Evolutionary conservation across 2,113 vertebrate genomes (phyloP), one percentile per base, ranked within the genome.

Genomic region (Cottus gobio): DNA sequence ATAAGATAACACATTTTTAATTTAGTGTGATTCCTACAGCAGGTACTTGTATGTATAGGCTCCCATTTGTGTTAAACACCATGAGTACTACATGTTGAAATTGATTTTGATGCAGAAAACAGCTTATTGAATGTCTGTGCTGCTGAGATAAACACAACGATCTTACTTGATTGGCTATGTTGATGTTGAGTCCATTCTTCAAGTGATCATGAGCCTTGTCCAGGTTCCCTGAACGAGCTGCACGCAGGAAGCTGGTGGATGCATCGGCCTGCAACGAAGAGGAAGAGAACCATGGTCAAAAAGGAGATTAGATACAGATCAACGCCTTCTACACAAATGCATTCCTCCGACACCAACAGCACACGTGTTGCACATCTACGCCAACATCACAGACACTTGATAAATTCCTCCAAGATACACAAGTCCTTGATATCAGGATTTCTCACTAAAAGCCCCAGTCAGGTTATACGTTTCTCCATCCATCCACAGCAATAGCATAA

Each of bases 161-260:
- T 64, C 90, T 88, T 94, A 99, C 98, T 96, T 99, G 98, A 94
- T 99, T 99, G 37, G 98, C 94, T 77, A 77, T 96, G 94, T 99
- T 99, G 91, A 99, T 98, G 90, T 97, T 90, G 73, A 98, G 96
- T 75, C 98, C 96, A 69, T 98, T 98, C 93, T 97, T 96, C 86
- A 99, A 94, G 92, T 97, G 96, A 85, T 99, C 98, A 90, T 97
- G 92, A 62, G 97, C 96, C 92, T 97, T 99, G 92, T 99, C 98
- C 95, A 99, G 93, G 91, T 99, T 99, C 36, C 98, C 98, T 0
- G 97, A 98, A 80, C 98, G 96, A 20, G 97, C 97, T 7, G 98
- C 98, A 75, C 97, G 96, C 89, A 99, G 94, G 79, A 98, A 99
- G 85, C 98, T 99, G 93, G 96, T 98, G 8, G 96, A 87, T 89